phyloP scores from a whole-genome alignment of 2,797 vertebrate genomes.

The Anguilla marmorata region DNA sequence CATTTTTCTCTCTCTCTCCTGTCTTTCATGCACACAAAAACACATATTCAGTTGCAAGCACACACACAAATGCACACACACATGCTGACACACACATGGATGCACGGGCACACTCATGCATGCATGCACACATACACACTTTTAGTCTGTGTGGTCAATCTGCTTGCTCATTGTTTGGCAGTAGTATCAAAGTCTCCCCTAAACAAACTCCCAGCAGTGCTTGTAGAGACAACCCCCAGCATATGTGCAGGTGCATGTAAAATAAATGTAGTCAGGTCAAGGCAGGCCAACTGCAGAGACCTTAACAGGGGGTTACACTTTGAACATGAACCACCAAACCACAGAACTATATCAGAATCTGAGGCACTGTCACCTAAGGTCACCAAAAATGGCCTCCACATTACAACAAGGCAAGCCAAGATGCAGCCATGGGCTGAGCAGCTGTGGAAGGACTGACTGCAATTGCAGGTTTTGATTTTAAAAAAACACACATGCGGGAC shows the following conservation, averaged over 20 bases:
- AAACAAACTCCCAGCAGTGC: not conserved
- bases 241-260: not conserved
- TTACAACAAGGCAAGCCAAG: not conserved
- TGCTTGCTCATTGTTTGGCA: not conserved
- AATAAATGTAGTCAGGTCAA: not conserved
- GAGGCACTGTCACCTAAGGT: not conserved
- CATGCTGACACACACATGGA: slow-evolving; percentile 35
- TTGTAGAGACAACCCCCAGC: not conserved
- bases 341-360: not conserved
- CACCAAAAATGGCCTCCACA: not conserved
- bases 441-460: not conserved
- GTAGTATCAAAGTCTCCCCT: not conserved
- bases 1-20: not conserved
- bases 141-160: not conserved
- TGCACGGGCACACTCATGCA: not conserved
- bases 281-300: not conserved
- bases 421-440: not conserved
- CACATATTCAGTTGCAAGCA: not conserved
- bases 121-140: not conserved
- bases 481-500: not conserved
- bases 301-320: not conserved
- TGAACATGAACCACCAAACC: not conserved
- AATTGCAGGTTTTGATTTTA: not conserved
- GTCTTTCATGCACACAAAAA: slow-evolving; percentile 28
- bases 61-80: not conserved